Evolutionary conservation across 2,113 vertebrate species (phyloP), one percentile per base, ranked within the genome.

Genomic region (Hippolais icterina): DNA sequence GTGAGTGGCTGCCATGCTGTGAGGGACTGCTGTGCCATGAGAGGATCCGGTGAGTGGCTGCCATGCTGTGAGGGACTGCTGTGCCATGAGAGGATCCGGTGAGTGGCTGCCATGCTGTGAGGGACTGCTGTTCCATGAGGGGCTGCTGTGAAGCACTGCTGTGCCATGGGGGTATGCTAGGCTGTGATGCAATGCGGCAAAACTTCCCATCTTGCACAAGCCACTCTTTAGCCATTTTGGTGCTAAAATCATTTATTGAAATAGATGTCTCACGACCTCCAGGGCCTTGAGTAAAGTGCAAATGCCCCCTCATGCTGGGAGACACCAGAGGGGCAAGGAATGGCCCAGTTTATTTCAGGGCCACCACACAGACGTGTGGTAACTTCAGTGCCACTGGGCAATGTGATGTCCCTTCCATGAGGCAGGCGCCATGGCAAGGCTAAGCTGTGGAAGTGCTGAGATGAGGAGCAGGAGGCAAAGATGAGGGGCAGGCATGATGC

Each of bases 351-450:
- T 54, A 23, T 78, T 63, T 81, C 4, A 19, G 24, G 23, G 19
- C 28, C 22, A 9, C 39, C 2, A 1, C 28, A 23, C 4, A 5
- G 2, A n/a, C 33, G 19, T 10, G 33, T 2, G 4, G 61, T 50
- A 83, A 12, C n/a, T 49, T 25, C 27, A 24, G 42, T 12, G 7
- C 27, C 25, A 8, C 9, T 1, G 0, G 35, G 41, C 69, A 37
- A 21, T 16, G 61, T 22, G 14, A 0, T 1, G 13, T 21, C 29
- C 33, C 20, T 81, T 37, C 11, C 2, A 2, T 22, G 25, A 69
- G 35, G 63, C 31, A 52, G 42, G 35, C 0, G 4, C 21, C 56
- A 18, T 8, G 7, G 19, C 0, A 0, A 24, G 28, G 28, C 44
- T 60, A 53, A 42, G 50, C 17, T 46, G 18, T 41, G 42, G 11